phyloP scores from a whole-genome alignment of 37 sponge, comb jelly and placozoan species.

The Cladorhizidae sp. region DNA sequence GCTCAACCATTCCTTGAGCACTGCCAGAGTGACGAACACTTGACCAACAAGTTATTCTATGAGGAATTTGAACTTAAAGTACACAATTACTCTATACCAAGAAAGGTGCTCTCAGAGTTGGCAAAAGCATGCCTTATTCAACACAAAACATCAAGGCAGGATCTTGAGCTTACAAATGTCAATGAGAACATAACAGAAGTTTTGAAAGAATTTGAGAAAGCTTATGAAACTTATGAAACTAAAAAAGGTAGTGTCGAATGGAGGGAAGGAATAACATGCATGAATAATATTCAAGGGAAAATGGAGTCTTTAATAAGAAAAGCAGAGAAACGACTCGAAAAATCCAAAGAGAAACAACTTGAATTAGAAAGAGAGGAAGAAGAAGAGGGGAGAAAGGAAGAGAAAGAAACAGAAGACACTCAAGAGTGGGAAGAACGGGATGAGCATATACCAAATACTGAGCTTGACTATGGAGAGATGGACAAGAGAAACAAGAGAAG shows the following conservation, averaged over 20 bases:
- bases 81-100: neutral
- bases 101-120: neutral
- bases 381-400: neutral
- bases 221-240: neutral
- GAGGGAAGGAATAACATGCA: neutral
- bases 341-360: neutral
- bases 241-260: conserved; percentile 29
- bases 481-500: too few species aligned
- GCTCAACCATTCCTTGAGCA: neutral
- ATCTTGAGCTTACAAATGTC: neutral
- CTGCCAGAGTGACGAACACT: neutral
- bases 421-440: neutral
- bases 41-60: neutral
- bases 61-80: neutral
- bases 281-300: neutral
- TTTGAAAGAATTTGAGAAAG: conserved; percentile 8
- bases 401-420: neutral
- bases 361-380: neutral
- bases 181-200: neutral
- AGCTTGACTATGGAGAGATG: too few species aligned
- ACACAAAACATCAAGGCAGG: neutral
- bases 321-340: neutral
- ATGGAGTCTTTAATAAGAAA: conserved; percentile 2
- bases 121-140: neutral
- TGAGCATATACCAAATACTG: too few species aligned